These are phyloP conservation scores for Odontocolon sp. DNA, from an alignment of 2,888 invertebrate genomes.

Conservation along the genomic window DNA sequence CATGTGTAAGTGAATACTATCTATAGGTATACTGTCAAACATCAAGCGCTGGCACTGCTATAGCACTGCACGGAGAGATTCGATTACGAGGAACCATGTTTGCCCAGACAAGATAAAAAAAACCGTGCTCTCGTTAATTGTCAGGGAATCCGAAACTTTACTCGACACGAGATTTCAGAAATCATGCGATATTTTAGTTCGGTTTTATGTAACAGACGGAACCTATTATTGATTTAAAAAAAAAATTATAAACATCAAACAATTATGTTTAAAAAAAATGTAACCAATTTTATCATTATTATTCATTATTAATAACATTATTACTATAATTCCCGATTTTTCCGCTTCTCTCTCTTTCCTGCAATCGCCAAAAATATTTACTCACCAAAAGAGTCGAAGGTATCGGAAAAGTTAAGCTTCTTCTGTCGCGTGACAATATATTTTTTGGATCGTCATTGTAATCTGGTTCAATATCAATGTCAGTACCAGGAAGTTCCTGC, in stretches of 20 bases:
- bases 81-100: constrained; percentile 22
- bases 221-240: not conserved
- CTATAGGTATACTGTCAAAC: too few relatives aligned
- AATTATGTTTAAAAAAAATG: too few relatives aligned
- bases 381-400: constrained; percentile 73
- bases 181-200: constrained; percentile 4
- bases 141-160: constrained; percentile 11
- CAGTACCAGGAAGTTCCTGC: not conserved
- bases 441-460: not conserved
- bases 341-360: too few relatives aligned
- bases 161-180: not conserved
- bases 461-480: not conserved
- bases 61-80: too few relatives aligned
- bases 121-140: constrained; percentile 12
- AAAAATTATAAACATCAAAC: too few relatives aligned
- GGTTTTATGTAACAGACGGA: too few relatives aligned
- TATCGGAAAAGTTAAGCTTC: constrained; percentile 71
- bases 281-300: too few relatives aligned
- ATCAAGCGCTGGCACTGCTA: too few relatives aligned
- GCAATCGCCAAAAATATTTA: not conserved
- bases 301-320: too few relatives aligned
- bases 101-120: constrained; percentile 16
- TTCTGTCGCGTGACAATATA: constrained; percentile 62
- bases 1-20: too few relatives aligned
- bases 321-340: too few relatives aligned